These are phyloP conservation scores for Elaphurus davidianus DNA, from an alignment of 2,113 vertebrate species.

Conservation along the genomic window DNA sequence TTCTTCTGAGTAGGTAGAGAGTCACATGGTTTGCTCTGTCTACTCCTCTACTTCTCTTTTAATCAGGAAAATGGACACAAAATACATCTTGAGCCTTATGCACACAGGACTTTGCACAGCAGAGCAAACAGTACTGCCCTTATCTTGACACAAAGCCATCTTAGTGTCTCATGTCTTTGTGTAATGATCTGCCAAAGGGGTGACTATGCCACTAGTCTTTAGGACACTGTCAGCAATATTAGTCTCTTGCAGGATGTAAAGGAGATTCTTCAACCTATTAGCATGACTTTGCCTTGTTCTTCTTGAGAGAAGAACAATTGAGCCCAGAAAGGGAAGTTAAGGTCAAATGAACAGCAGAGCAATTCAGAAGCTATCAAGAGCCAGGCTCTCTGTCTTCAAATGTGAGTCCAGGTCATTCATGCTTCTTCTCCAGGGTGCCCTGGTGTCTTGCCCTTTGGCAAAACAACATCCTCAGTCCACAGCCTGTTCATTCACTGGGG, in stretches of 20 bases:
- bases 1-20: not conserved
- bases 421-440: not conserved
- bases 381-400: not conserved
- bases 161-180: not conserved
- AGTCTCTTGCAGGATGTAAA: not conserved
- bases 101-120: not conserved
- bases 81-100: not conserved
- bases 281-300: not conserved
- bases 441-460: not conserved
- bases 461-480: not conserved
- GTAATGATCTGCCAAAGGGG: conserved; percentile 18
- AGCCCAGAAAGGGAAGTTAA: not conserved
- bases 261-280: not conserved
- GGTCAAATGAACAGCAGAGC: not conserved
- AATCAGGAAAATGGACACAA: not conserved
- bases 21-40: not conserved
- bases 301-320: not conserved
- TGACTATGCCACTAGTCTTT: not conserved
- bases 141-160: not conserved
- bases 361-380: not conserved
- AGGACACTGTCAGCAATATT: not conserved
- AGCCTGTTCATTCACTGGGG: not conserved
- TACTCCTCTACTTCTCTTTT: not conserved
- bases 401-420: not conserved
- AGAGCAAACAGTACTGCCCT: not conserved